Conservation (phyloP, 2,797 vertebrate genomes). For the Calcarius lapponicus region DNA sequence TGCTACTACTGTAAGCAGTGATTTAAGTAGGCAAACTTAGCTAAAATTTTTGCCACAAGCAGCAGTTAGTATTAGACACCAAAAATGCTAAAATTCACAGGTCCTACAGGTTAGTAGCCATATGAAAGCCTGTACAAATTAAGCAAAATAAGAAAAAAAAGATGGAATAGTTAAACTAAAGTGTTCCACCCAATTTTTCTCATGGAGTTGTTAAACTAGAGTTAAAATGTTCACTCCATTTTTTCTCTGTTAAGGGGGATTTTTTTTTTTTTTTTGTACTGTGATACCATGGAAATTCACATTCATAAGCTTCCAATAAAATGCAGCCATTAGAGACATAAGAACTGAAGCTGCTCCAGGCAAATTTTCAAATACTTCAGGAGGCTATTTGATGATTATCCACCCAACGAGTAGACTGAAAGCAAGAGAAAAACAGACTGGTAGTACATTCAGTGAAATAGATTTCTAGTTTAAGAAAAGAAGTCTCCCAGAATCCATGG, state of each 20-base stretch:
- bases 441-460: neutral
- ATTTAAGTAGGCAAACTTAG: neutral
- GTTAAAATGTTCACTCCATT: fast-evolving
- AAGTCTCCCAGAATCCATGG: neutral
- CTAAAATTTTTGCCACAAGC: neutral
- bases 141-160: neutral
- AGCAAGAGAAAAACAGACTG: neutral
- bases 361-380: neutral
- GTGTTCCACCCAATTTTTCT: too few species aligned
- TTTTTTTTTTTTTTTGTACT: neutral
- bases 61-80: neutral
- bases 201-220: neutral
- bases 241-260: fast-evolving
- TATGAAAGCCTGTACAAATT: neutral
- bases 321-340: neutral
- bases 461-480: neutral
- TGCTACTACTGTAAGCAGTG: neutral
- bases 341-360: neutral
- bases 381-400: neutral
- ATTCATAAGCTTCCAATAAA: neutral
- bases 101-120: neutral
- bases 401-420: neutral
- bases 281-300: neutral
- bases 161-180: neutral
- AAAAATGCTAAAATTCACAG: neutral